phyloP scores from a whole-genome alignment of 2,113 vertebrate species.

The Picathartes gymnocephalus region DNA sequence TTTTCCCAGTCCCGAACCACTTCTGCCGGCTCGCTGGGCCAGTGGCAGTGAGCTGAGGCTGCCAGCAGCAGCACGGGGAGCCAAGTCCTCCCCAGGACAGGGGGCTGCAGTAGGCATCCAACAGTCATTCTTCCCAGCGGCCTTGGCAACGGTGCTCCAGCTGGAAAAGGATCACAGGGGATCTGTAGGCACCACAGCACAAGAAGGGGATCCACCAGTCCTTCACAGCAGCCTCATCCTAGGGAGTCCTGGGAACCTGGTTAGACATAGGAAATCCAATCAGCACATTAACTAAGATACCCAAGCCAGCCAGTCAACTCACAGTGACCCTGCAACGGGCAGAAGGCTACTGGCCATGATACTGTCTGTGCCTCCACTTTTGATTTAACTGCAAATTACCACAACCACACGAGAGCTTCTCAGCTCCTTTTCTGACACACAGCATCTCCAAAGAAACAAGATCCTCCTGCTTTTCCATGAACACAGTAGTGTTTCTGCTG shows the following conservation, averaged over 20 bases:
- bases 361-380: background rate
- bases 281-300: background rate
- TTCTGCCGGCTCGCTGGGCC: constrained; percentile 74
- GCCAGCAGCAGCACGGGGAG: constrained; percentile 74
- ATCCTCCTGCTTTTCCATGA: background rate
- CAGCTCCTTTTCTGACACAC: background rate
- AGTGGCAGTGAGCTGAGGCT: constrained; percentile 65
- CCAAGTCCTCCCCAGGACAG: constrained; percentile 77
- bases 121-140: constrained; percentile 70
- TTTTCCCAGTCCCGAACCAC: constrained; percentile 79
- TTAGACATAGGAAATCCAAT: constrained; percentile 19
- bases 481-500: background rate
- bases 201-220: constrained; percentile 10
- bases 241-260: constrained; percentile 55
- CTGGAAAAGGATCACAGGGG: background rate
- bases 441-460: background rate
- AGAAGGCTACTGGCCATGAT: background rate
- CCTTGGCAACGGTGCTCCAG: background rate
- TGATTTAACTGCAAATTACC: background rate
- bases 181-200: background rate
- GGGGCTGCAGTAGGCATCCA: constrained; percentile 61
- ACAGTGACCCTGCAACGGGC: background rate
- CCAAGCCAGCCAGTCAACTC: background rate
- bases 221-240: constrained; percentile 70
- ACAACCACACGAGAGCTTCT: background rate